Base-by-base conservation (phyloP, 1,140 invertebrate genomes). In the Cydia pomonella region DNA sequence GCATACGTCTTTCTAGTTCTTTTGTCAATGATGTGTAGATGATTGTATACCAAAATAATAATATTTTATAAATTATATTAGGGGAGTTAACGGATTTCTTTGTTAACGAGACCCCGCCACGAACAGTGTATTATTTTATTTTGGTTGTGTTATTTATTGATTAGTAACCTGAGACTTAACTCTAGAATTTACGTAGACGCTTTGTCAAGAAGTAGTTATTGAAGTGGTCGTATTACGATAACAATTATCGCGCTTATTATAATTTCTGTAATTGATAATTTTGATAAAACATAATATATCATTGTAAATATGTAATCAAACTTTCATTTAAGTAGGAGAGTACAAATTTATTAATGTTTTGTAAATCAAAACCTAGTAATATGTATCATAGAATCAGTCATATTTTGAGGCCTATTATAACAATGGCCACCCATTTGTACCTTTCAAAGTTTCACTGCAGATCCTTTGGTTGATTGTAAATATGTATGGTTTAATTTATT, bases 241-340 rank as follows among this genome's bases (percentile, higher is more conserved):
- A 77, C 64, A 75, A 73, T 64, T 77, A 73, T 80, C 77, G 76
- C 78, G 79, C 78, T 78, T 82, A 76, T 80, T 74, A 81, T 81
- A 72, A 75, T 82, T 81, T 76, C 53, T 79, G 71, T 80, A 72
- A 76, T 80, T 73, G 72, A 78, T 76, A 82, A 77, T 66, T 76
- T 80, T 73, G 72, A 78, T 76, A 82, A 77, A 76, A 77, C 73
- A 80, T 81, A 33, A 72, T 75, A 76, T 83, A 84, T 79, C 82
- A 83, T 85, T 88, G 87, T 90, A 91, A 85, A 91, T 89, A 72
- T 72, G 44, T 72, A 91, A 84, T 80, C 85, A 80, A 84, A 84
- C 86, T 88, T 87, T 84, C 87, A 86, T 88, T 89, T 87, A 86
- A 84, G 87, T 91, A 90, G 87, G 85, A 91, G 90, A 92, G 90